Evolutionary conservation across 2,797 vertebrate genomes (phyloP), one percentile per base, ranked within the genome.

Genomic region (Fundulus diaphanus): DNA sequence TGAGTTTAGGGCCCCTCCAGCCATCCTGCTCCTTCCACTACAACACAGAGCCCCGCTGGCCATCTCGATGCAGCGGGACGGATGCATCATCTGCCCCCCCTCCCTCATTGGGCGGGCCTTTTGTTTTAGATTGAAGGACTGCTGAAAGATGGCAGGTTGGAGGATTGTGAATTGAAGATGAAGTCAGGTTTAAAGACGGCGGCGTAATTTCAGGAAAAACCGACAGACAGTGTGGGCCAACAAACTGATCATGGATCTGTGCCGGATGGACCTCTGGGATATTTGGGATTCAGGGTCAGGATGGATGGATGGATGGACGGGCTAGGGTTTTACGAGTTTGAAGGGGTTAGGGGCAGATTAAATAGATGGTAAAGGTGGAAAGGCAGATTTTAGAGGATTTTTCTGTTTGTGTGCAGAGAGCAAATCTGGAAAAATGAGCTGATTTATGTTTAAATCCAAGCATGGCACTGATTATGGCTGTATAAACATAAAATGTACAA

Each of bases 71-170:
- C 78, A 75, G 83, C 73, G 90, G 87, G 90, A 93, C 89, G 87
- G 88, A 93, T 91, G 83, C 88, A 93, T 93, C 90, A 92, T 91
- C 88, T 89, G 83, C 73, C 86, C 82, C 77, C 79, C 52, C 68
- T 52, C 66, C 69, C 78, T 42, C 33, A 2, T 13, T 68, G 16
- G 29, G 20, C 24, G 48, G 20, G 48, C 22, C 2, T 49, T 16
- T 49, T 49, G 5, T 24, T 51, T 22, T 24, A 51, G 44, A 13
- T 46, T 46, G 15, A 24, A 51, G 48, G 18, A 48, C 15, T 13
- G 46, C 46, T 48, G 46, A 48, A 49, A 49, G 48, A 49, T 18
- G 18, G 4, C 16, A 49, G 48, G 22, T 51, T 22, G 44, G 44
- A 46, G 13, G 44, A 46, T 9, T 51, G 49, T 9, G 49, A 65